Evolutionary conservation across 2,888 invertebrate genomes (phyloP), one percentile per base, ranked within the genome.

Genomic region (Aleiodes testaceus): DNA sequence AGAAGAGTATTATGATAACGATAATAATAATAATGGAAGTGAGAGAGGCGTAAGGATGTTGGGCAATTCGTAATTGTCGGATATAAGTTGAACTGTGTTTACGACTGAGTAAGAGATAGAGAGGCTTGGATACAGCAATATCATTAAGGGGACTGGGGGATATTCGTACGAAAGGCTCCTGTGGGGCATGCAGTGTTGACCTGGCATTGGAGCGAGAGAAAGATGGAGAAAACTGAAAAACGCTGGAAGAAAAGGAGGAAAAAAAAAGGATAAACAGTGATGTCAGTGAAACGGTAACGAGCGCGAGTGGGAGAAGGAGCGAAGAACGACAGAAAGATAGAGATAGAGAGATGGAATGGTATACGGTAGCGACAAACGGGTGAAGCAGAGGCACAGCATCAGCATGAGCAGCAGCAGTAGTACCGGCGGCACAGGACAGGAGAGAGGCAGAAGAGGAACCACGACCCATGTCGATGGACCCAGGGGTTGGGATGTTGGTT

Each of bases 401-500:
- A 66, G 59, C 47, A 70, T 16, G 26, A 63, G 49, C 66, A 59
- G 18, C 49, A 50, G 70, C 65, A 53, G 26, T 42, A 26, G 5
- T 26, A 50, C 16, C 59, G 20, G 18, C 42, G 14, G 36, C 53
- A 53, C 11, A 59, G 59, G 12, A 49, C 66, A 66, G 50, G 30
- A 20, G 50, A 49, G 36, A 52, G 18, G 22, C 22, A 49, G 26
- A 26, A 7, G 26, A 22, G 52, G 11, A 66, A 52, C 30, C 36
- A 26, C 52, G 66, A 52, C 50, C 52, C 52, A 22, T 67, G 64
- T 72, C 66, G 69, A 69, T 69, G 72, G 63, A 66, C 69, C 66
- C 69, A 53, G 69, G 69, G 72, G 69, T 70, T 65, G 70, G 36
- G 66, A 47, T 36, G 55, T 18, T 66, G 11, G 71, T 53, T 74